Conservation (phyloP, 2,113 vertebrate species). For the Lichenostomus cassidix region DNA sequence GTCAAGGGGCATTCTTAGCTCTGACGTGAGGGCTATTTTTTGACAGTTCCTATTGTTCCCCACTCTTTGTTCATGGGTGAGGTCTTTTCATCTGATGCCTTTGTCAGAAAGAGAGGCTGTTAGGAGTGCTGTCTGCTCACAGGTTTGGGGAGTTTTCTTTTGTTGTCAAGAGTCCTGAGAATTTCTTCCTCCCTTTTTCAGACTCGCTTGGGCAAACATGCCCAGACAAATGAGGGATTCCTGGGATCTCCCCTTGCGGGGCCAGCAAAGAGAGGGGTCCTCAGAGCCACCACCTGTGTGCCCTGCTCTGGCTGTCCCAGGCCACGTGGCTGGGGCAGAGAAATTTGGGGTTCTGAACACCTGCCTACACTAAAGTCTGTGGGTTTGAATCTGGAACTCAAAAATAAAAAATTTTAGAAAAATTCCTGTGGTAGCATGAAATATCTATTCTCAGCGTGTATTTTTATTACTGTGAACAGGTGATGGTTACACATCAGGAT, state of each 20-base stretch:
- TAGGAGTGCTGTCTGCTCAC: not conserved
- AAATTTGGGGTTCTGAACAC: not conserved
- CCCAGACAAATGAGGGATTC: not conserved
- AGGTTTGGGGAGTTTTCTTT: not conserved
- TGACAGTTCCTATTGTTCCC: conserved; percentile 23
- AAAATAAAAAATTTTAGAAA: not conserved
- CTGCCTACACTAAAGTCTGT: not conserved
- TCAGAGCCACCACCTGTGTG: not conserved
- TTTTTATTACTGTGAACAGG: not conserved
- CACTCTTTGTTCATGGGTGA: not conserved
- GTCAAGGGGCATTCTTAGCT: not conserved
- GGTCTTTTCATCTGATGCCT: not conserved
- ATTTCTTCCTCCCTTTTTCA: not conserved
- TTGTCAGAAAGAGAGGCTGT: conserved; percentile 9
- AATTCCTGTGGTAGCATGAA: not conserved
- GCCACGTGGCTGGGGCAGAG: not conserved
- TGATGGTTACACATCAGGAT: not conserved
- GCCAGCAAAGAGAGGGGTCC: not conserved
- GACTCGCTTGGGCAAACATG: not conserved
- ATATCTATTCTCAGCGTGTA: not conserved
- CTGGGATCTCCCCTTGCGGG: not conserved
- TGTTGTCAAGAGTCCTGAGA: not conserved
- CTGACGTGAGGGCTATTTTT: conserved; percentile 25
- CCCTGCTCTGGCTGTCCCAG: not conserved
- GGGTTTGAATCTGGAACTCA: not conserved